A percentile compares a stretch with the other conserved stretches of the same genome.
Conservation (phyloP, 2,113 vertebrate genomes). For the Daubentonia madagascariensis region DNA sequence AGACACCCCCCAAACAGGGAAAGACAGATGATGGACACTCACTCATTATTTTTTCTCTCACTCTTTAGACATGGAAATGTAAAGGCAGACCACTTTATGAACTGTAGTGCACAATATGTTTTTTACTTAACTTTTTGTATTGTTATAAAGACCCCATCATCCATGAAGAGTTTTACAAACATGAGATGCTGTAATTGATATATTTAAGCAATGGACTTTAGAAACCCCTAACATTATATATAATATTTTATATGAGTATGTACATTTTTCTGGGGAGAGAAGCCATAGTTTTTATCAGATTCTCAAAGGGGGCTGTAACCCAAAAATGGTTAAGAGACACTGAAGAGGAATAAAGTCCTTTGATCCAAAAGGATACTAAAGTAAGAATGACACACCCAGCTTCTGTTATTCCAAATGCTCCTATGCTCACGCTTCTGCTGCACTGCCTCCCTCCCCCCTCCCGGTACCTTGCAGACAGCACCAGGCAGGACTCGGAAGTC, state of each 20-base stretch:
- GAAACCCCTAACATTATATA: background rate
- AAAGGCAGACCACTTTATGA: background rate
- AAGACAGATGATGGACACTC: background rate
- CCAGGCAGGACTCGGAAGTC: conserved; percentile 89
- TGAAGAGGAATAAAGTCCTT: background rate
- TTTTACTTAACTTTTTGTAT: background rate
- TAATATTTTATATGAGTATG: background rate
- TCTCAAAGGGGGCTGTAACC: background rate
- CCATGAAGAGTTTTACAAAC: background rate
- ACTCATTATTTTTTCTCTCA: background rate
- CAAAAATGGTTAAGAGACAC: background rate
- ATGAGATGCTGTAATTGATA: background rate
- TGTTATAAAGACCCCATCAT: background rate
- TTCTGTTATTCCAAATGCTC: background rate
- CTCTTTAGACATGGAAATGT: background rate
- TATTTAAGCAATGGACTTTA: background rate
- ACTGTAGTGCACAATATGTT: too few relatives aligned
- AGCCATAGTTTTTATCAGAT: background rate
- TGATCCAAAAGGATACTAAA: background rate
- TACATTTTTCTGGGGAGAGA: background rate
- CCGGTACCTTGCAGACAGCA: conserved; percentile 92
- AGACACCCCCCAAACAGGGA: background rate
- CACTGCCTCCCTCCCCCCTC: background rate
- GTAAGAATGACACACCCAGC: background rate
- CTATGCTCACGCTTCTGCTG: background rate